Percentiles rank a stretch among this genome's conserved stretches.
Evolutionary conservation across 2,888 invertebrate genomes (phyloP).

Genomic region (Myopa testacea): DNA sequence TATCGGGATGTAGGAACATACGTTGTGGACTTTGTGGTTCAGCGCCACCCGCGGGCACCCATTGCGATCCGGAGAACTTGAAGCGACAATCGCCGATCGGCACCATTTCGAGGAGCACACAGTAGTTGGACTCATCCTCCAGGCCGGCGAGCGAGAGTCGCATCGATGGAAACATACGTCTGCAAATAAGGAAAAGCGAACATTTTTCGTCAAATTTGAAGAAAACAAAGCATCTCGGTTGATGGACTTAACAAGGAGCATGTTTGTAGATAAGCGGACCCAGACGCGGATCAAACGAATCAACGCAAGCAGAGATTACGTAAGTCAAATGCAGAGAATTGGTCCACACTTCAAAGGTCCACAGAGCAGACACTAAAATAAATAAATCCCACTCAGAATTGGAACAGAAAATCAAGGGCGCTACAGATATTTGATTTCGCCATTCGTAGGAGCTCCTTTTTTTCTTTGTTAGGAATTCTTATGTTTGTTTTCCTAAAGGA

Average conservation of each 20-base stretch:
- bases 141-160: constrained; percentile 81
- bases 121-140: constrained; percentile 85
- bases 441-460: constrained; percentile 35
- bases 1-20: constrained; percentile 88
- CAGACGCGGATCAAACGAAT: constrained; percentile 17
- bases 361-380: constrained; percentile 3
- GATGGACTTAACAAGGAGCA: constrained; percentile 26
- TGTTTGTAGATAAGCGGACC: too few species aligned
- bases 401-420: constrained; percentile 51
- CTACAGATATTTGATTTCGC: constrained; percentile 61
- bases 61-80: constrained; percentile 85
- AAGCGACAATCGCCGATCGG: constrained; percentile 82
- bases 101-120: constrained; percentile 83
- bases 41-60: constrained; percentile 89
- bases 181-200: constrained; percentile 61
- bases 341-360: constrained; percentile 16
- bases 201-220: background rate
- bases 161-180: constrained; percentile 94
- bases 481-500: background rate
- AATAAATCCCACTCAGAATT: constrained; percentile 13
- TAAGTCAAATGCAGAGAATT: constrained; percentile 13
- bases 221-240: constrained; percentile 5
- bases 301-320: constrained; percentile 13
- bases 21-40: constrained; percentile 83
- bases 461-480: background rate